Base-by-base conservation (phyloP, 1,140 invertebrate genomes). In the Anastrepha ludens region DNA sequence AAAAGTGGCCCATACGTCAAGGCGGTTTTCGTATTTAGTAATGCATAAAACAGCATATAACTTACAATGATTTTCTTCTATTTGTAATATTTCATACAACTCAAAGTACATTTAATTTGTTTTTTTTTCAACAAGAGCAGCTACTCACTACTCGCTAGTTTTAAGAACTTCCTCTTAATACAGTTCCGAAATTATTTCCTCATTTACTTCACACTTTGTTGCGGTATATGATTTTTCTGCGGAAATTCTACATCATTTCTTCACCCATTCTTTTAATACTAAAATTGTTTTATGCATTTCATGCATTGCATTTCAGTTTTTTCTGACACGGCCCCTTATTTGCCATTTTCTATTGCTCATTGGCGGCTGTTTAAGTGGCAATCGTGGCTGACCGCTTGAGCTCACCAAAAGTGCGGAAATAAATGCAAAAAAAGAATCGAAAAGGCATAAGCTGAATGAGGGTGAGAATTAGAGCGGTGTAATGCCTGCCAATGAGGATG, bases 1-100 rank as follows among this genome's bases (percentile, higher is more conserved):
- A 81, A 81, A 81, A 47, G 47, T 81, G 58, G 47, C 74, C 8
- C 74, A 81, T 81, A 81, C 74, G 74, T 81, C 74, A 81, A 6
- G 74, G 47, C 11, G 13, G 15, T 1, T 62, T 62, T 17, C 15
- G 60, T 62, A 29, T 29, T 29, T 29, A 29, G 29, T 29, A 0
- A 29, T 29, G 29, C 29, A 29, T 29, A 29, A 29, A 0, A 29
- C 29, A 29, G 29, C 29, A 29, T 29, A 29, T 29, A 29, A 29
- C 29, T 29, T 29, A 29, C 29, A 29, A 29, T 29, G n/a, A n/a
- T 62, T 62, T 62, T 62, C 5, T 62, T n/a, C 20, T 62, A 20
- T n/a, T 62, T 62, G 17, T 62, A 17, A 62, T 15, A 2, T 62
- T 62, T 62, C 20, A 17, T 15, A n/a, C 20, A n/a, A 29, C 20